phyloP scores from a whole-genome alignment of 2,888 invertebrate species.

The Osmoderma eremita region DNA sequence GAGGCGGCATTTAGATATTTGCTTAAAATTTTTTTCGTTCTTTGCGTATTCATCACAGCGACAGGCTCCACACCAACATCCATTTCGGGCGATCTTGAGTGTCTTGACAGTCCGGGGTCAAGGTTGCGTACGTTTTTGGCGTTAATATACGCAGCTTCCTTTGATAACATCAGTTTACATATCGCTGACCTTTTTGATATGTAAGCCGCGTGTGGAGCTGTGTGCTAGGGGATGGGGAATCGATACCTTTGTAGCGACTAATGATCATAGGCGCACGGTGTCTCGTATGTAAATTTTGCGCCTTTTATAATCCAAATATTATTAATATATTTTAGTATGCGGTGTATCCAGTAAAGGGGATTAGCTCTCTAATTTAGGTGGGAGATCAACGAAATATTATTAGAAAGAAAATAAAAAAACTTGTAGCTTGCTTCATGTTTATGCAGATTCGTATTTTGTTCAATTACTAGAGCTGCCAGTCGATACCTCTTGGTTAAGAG shows the following conservation, averaged over 20 bases:
- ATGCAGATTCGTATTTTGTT: too few relatives aligned
- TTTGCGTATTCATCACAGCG: not conserved
- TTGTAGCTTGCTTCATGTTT: too few relatives aligned
- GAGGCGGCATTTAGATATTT: not conserved
- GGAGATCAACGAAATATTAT: too few relatives aligned
- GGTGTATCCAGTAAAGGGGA: too few relatives aligned
- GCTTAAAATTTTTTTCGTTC: not conserved
- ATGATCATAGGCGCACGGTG: too few relatives aligned
- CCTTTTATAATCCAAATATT: too few relatives aligned
- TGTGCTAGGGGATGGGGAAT: not conserved
- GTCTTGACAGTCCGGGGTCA: not conserved
- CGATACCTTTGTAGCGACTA: constrained; percentile 2
- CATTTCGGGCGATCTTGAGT: not conserved
- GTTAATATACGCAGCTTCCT: constrained; percentile 6
- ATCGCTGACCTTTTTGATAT: constrained; percentile 19
- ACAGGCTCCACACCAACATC: not conserved
- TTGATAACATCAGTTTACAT: constrained; percentile 21
- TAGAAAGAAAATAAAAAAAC: too few relatives aligned
- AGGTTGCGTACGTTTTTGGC: constrained; percentile 8
- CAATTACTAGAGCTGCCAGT: too few relatives aligned
- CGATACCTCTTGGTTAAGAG: too few relatives aligned
- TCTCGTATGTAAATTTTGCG: too few relatives aligned
- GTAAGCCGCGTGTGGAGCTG: not conserved
- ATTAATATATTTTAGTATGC: too few relatives aligned
- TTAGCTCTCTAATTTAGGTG: too few relatives aligned